phyloP scores from a whole-genome alignment of 2,888 invertebrate species.

The Calameuta pallipes region DNA sequence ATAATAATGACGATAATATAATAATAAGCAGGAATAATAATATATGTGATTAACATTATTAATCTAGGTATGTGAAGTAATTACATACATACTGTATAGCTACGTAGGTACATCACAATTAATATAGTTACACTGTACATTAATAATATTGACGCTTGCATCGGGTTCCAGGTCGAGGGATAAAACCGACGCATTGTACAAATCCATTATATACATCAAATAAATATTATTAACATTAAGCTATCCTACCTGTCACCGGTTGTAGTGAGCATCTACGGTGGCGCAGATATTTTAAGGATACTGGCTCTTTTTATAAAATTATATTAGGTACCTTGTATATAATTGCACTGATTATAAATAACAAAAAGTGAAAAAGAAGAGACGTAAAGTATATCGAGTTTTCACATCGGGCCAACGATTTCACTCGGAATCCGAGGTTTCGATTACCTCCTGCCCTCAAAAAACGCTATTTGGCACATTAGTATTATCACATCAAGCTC shows the following conservation, averaged over 20 bases:
- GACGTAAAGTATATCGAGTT: conserved; percentile 43
- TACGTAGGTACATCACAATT: conserved; percentile 65
- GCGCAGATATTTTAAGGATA: conserved; percentile 59
- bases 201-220: conserved; percentile 65
- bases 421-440: conserved; percentile 44
- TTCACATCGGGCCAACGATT: conserved; percentile 52
- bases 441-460: conserved; percentile 37
- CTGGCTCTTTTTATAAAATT: conserved; percentile 66
- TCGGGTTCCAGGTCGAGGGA: conserved; percentile 24
- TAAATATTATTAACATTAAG: conserved; percentile 66
- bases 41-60: conserved; percentile 21
- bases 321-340: conserved; percentile 64
- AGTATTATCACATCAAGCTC: conserved; percentile 63
- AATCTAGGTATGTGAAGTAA: conserved; percentile 23
- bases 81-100: conserved; percentile 44
- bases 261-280: conserved; percentile 37
- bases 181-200: conserved; percentile 56
- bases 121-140: conserved; percentile 67
- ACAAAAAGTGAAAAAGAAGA: conserved; percentile 39
- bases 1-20: conserved; percentile 29
- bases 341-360: conserved; percentile 65
- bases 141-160: conserved; percentile 55
- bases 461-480: conserved; percentile 65
- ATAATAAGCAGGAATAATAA: conserved; percentile 22
- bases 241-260: conserved; percentile 53